Percentiles rank a stretch among this genome's conserved stretches.
These are phyloP conservation scores for Steinernema feltiae DNA, from an alignment of 1,140 invertebrate species.

Conservation along the genomic window DNA sequence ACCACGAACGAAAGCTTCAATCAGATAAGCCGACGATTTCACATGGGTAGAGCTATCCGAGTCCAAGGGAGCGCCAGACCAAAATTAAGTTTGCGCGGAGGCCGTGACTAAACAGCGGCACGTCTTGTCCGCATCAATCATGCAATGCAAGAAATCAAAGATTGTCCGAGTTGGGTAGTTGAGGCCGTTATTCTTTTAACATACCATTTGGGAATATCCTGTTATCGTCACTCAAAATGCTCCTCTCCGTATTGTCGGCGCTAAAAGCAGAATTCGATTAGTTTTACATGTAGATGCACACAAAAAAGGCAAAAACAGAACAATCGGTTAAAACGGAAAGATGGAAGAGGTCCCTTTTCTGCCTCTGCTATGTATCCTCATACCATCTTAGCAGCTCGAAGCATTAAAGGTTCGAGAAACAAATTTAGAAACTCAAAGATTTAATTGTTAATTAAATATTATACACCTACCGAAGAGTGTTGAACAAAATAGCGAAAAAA, in stretches of 20 bases:
- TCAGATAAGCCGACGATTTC: constrained; percentile 2
- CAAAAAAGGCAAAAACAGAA: not conserved
- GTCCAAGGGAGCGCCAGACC: not conserved
- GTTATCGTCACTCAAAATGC: not conserved
- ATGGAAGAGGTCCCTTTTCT: no score
- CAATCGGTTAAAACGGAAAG: not conserved
- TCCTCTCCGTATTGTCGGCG: not conserved
- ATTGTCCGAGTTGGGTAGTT: not conserved
- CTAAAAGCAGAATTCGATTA: not conserved
- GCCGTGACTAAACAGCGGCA: constrained; percentile 6
- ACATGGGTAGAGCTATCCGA: constrained; percentile 2
- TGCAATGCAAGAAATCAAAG: constrained; percentile 6
- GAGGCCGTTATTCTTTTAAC: constrained; percentile 12
- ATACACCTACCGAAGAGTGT: no score
- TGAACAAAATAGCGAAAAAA: no score
- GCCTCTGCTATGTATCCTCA: no score
- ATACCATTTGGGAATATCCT: constrained; percentile 5
- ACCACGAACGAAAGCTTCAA: not conserved
- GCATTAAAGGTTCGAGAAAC: no score
- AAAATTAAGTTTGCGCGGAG: not conserved
- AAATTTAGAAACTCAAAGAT: no score
- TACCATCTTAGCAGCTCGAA: no score
- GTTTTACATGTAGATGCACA: not conserved
- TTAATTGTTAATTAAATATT: no score
- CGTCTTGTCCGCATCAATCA: not conserved